phyloP scores from a whole-genome alignment of 2,113 vertebrate species.

The Uria aalge region DNA sequence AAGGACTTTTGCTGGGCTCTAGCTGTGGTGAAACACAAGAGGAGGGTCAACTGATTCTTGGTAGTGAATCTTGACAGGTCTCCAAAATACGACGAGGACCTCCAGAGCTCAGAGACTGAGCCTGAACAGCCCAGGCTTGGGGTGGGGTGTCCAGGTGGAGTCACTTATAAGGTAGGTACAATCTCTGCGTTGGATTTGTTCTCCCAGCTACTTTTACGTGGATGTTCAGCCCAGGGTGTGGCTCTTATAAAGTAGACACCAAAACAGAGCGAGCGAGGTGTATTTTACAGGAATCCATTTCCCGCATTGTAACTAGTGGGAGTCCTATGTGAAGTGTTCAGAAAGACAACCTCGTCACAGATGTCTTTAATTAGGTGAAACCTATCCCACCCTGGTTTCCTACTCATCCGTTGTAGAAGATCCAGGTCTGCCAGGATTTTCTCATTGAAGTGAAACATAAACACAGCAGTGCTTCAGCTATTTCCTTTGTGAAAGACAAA shows the following conservation, averaged over 20 bases:
- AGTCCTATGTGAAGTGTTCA: neutral
- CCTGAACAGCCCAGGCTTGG: neutral
- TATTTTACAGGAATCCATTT: fast-evolving
- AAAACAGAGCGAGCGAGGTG: neutral
- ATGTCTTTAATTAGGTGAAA: neutral
- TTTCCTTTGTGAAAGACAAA: neutral
- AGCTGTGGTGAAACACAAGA: neutral
- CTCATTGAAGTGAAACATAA: neutral
- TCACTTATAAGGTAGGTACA: neutral
- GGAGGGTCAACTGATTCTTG: neutral
- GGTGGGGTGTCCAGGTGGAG: neutral
- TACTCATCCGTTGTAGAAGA: neutral
- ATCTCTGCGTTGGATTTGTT: neutral
- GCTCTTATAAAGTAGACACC: neutral
- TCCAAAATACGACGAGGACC: neutral
- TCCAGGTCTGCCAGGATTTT: neutral
- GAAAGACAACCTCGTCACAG: neutral
- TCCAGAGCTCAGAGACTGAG: neutral
- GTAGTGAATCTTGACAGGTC: neutral
- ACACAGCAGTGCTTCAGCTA: neutral
- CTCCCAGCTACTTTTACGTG: neutral
- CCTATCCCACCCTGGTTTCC: neutral
- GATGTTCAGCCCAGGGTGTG: neutral
- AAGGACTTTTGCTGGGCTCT: neutral
- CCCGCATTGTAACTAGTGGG: neutral